Conservation (phyloP, 1,140 invertebrate genomes). For the Sycophaga agraensis region DNA sequence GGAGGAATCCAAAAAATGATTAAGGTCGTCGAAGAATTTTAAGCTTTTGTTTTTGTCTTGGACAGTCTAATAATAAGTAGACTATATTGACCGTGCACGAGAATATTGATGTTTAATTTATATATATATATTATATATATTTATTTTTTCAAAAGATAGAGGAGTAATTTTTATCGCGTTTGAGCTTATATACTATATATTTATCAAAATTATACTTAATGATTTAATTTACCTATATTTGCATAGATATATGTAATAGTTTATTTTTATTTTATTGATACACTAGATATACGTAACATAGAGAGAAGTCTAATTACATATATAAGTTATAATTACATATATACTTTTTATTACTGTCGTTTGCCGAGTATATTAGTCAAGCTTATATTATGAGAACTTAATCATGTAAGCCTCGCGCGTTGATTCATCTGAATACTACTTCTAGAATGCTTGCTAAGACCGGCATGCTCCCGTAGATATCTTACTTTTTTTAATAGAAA, state of each 20-base stretch:
- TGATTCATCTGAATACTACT: slow-evolving; percentile 38
- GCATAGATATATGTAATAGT: slow-evolving; percentile 26
- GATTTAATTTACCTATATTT: slow-evolving; percentile 22
- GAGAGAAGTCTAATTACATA: slow-evolving; percentile 17
- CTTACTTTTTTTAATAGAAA: slow-evolving; percentile 33
- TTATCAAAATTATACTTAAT: background rate
- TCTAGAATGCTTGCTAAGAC: slow-evolving; percentile 55
- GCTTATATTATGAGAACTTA: slow-evolving; percentile 5
- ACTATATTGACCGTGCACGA: slow-evolving; percentile 19
- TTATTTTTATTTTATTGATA: slow-evolving; percentile 3
- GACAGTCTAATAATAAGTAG: slow-evolving; percentile 11
- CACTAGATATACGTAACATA: slow-evolving; percentile 4
- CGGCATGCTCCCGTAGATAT: slow-evolving; percentile 56
- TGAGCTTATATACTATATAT: slow-evolving; percentile 20
- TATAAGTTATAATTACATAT: background rate
- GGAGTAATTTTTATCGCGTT: background rate
- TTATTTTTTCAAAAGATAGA: slow-evolving; percentile 4
- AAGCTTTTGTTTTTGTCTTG: slow-evolving; percentile 7
- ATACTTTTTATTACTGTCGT: slow-evolving; percentile 10
- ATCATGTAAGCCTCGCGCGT: slow-evolving; percentile 14
- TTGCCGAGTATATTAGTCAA: slow-evolving; percentile 23
- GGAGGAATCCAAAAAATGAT: slow-evolving; percentile 5
- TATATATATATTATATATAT: slow-evolving; percentile 10
- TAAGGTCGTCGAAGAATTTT: slow-evolving; percentile 7
- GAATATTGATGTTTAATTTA: slow-evolving; percentile 14